Percentiles rank a stretch among this genome's conserved stretches.
Evolutionary conservation across 2,797 vertebrate genomes (phyloP).

Genomic region (Gephyroberyx darwinii): DNA sequence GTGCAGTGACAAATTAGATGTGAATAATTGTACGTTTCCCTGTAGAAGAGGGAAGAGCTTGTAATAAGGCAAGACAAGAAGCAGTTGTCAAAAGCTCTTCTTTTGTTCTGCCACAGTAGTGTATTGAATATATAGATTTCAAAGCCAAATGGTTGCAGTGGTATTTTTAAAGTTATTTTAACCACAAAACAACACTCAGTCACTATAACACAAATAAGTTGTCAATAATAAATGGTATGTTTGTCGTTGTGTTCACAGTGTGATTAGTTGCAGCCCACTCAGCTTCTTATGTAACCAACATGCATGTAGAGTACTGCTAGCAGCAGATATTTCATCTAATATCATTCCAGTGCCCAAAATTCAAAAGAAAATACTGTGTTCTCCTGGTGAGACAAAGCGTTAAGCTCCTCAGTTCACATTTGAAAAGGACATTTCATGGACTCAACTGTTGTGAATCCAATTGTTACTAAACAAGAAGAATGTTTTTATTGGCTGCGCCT

Average conservation of each 20-base stretch:
- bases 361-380: neutral
- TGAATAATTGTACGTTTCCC: constrained; percentile 32
- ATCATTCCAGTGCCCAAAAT: neutral
- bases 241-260: neutral
- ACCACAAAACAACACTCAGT: too few species aligned
- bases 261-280: constrained; percentile 23
- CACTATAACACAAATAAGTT: too few species aligned
- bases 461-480: neutral
- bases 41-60: constrained; percentile 16
- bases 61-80: constrained; percentile 16
- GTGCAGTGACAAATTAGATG: constrained; percentile 32
- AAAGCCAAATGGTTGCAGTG: neutral
- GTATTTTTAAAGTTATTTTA: too few species aligned
- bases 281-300: constrained; percentile 25
- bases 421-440: neutral
- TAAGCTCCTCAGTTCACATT: neutral
- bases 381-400: neutral
- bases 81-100: neutral
- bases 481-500: neutral
- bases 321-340: neutral
- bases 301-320: neutral
- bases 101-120: neutral
- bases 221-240: too few species aligned
- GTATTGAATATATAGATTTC: neutral
- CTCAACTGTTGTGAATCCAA: neutral